These are phyloP conservation scores for Cephus sareptanus DNA, from an alignment of 2,888 invertebrate genomes.

Conservation along the genomic window DNA sequence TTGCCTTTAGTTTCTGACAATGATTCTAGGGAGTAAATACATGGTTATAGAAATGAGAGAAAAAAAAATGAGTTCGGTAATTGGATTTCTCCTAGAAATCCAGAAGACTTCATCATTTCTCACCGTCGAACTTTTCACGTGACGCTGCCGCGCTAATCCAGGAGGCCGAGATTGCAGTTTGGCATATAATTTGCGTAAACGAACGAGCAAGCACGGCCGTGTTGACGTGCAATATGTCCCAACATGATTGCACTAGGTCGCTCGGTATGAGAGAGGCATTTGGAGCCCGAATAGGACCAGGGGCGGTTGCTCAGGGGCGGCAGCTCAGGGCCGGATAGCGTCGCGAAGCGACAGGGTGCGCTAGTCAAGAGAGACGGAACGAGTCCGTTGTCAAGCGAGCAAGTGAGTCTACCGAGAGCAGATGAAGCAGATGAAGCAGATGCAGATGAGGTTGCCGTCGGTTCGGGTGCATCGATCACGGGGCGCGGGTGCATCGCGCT, in stretches of 20 bases:
- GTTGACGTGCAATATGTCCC: constrained; percentile 65
- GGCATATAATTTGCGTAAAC: constrained; percentile 64
- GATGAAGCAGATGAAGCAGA: constrained; percentile 59
- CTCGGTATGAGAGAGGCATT: constrained; percentile 17
- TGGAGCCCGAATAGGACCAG: constrained; percentile 24
- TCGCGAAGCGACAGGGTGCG: constrained; percentile 29
- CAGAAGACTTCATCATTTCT: neutral
- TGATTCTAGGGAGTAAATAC: neutral
- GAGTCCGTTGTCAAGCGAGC: constrained; percentile 27
- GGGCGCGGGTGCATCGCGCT: constrained; percentile 26
- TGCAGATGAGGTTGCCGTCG: constrained; percentile 54
- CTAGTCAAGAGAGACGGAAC: constrained; percentile 39
- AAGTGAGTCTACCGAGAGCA: constrained; percentile 34
- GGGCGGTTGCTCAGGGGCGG: neutral
- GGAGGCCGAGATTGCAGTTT: constrained; percentile 35
- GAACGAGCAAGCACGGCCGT: constrained; percentile 57
- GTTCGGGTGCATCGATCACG: constrained; percentile 32
- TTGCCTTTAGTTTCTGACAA: neutral
- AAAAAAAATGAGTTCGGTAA: neutral
- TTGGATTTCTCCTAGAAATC: neutral
- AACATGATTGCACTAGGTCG: constrained; percentile 35
- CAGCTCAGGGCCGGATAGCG: neutral
- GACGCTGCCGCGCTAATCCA: neutral
- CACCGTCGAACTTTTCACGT: neutral
- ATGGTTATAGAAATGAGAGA: neutral